Conservation (phyloP, 2,888 invertebrate species). For the Acrobasis repandana region DNA sequence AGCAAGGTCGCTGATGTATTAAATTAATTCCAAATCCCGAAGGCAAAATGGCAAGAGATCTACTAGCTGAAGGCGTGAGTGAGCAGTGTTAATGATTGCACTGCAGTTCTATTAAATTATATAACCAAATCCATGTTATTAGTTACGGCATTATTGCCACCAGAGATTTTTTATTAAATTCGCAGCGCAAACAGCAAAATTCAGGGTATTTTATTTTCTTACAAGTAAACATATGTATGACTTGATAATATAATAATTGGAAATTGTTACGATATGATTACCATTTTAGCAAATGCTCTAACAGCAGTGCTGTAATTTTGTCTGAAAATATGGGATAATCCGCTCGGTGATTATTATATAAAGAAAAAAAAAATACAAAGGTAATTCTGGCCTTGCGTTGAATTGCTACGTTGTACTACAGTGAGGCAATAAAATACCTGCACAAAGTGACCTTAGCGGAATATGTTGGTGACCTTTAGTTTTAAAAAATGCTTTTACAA, state of each 20-base stretch:
- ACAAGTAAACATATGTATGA: background rate
- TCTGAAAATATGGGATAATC: constrained; percentile 10
- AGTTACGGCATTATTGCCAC: background rate
- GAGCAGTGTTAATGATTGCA: constrained; percentile 2
- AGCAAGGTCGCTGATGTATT: constrained; percentile 67
- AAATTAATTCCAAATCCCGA: constrained; percentile 53
- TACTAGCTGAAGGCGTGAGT: constrained; percentile 8
- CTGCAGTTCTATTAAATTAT: constrained; percentile 14
- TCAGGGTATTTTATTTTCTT: background rate
- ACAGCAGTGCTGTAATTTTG: constrained; percentile 11
- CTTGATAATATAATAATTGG: background rate
- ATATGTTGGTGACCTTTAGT: constrained; percentile 69
- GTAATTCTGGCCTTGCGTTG: constrained; percentile 72
- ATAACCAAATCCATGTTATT: constrained; percentile 10
- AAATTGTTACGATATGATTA: background rate
- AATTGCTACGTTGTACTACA: constrained; percentile 65
- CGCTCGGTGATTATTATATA: constrained; percentile 50
- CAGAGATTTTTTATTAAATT: background rate
- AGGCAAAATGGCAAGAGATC: constrained; percentile 28
- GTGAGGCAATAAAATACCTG: constrained; percentile 74
- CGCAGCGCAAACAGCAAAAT: background rate
- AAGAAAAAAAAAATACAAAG: constrained; percentile 60
- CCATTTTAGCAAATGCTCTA: constrained; percentile 7
- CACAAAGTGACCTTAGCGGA: constrained; percentile 74
- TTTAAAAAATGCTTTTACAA: constrained; percentile 64